Conservation (phyloP, 2,888 invertebrate genomes). For the Sthenelais limicola region DNA sequence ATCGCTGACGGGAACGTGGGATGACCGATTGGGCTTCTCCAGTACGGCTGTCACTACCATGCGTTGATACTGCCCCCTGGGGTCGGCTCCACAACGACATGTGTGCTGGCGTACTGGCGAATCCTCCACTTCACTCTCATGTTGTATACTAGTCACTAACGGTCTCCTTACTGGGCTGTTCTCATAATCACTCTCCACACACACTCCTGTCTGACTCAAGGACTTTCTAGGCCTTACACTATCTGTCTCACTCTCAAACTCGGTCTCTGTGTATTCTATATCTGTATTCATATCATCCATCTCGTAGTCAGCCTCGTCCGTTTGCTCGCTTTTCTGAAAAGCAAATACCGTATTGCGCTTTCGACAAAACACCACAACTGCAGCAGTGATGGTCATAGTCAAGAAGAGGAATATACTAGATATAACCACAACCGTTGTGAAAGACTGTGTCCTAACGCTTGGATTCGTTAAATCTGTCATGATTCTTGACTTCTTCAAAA, state of each 20-base stretch:
- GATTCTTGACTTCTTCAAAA: conserved; percentile 39
- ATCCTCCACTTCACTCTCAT: conserved; percentile 33
- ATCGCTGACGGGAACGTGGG: neutral
- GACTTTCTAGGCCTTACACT: conserved; percentile 4
- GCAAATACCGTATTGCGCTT: conserved; percentile 69
- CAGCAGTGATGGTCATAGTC: conserved; percentile 61
- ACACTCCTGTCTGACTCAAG: neutral
- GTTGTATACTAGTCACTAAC: conserved; percentile 18
- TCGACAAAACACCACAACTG: conserved; percentile 65
- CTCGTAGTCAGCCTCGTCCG: conserved; percentile 62
- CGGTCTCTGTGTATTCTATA: conserved; percentile 43
- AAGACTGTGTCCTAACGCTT: conserved; percentile 45
- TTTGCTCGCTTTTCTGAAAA: conserved; percentile 63
- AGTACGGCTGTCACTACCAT: conserved; percentile 49
- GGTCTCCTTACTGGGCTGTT: conserved; percentile 40
- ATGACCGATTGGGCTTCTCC: conserved; percentile 40
- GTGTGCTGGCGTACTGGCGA: conserved; percentile 35
- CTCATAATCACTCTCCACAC: conserved; percentile 42
- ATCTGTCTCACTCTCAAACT: conserved; percentile 43
- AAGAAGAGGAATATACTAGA: conserved; percentile 64
- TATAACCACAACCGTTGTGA: conserved; percentile 58
- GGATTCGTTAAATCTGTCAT: conserved; percentile 36
- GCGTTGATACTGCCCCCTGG: conserved; percentile 45
- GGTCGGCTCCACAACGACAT: conserved; percentile 35
- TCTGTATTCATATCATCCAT: conserved; percentile 60